Percentiles rank a stretch among this genome's conserved stretches.
Evolutionary conservation across 2,113 vertebrate genomes (phyloP).

Genomic region (Felis catus): F.catus_Fca126_mat1.0 CM031419.1:40458001-40458500

Average conservation of each 20-base stretch:
- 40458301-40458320: neutral
- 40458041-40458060: neutral
- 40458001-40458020: no score
- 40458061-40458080: neutral
- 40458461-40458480: neutral
- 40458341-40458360: neutral
- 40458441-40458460: slow-evolving; percentile 49
- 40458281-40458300: neutral
- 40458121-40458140: neutral
- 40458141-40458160: neutral
- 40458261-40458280: neutral
- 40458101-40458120: neutral
- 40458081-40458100: neutral
- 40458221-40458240: slow-evolving; percentile 8
- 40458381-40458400: neutral
- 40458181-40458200: neutral
- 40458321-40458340: slow-evolving; percentile 23
- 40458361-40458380: slow-evolving; percentile 27
- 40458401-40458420: slow-evolving; percentile 42
- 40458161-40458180: neutral
- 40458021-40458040: no score
- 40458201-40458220: neutral
- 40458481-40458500: slow-evolving; percentile 26
- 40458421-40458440: neutral
- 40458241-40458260: slow-evolving; percentile 8